Evolutionary conservation across 1,140 invertebrate species (phyloP).

Genomic region (Formica selysi): DNA sequence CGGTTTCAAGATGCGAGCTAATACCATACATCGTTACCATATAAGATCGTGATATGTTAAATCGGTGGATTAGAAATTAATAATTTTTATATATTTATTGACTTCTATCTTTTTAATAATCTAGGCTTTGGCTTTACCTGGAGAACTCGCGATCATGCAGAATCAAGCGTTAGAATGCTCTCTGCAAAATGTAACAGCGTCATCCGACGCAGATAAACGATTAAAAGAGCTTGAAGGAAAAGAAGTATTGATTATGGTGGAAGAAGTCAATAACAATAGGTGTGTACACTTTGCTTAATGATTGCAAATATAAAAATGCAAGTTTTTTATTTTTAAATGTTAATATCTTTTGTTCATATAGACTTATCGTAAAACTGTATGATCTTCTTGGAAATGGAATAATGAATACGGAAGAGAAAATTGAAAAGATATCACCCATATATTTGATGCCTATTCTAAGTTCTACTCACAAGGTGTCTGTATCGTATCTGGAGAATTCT

Average conservation of each 20-base stretch:
- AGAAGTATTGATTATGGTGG: conserved; percentile 87
- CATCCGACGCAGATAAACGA: conserved; percentile 66
- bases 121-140: conserved; percentile 86
- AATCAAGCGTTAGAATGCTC: conserved; percentile 87
- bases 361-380: conserved; percentile 88
- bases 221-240: conserved; percentile 76
- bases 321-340: conserved; percentile 33
- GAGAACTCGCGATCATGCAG: conserved; percentile 86
- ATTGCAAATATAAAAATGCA: conserved; percentile 1
- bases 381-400: conserved; percentile 87
- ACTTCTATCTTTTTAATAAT: conserved; percentile 60
- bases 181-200: conserved; percentile 69
- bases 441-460: conserved; percentile 87
- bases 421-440: conserved; percentile 86
- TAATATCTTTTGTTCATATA: conserved; percentile 79
- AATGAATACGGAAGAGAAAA: conserved; percentile 85
- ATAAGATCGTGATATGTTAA: background rate
- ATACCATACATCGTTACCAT: conserved; percentile 58
- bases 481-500: conserved; percentile 85
- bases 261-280: conserved; percentile 87
- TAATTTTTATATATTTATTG: background rate
- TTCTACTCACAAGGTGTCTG: conserved; percentile 85
- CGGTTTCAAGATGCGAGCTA: background rate
- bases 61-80: background rate
- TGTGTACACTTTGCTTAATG: conserved; percentile 73